phyloP scores from a whole-genome alignment of 2,797 vertebrate genomes.

The Danio choprae region DNA sequence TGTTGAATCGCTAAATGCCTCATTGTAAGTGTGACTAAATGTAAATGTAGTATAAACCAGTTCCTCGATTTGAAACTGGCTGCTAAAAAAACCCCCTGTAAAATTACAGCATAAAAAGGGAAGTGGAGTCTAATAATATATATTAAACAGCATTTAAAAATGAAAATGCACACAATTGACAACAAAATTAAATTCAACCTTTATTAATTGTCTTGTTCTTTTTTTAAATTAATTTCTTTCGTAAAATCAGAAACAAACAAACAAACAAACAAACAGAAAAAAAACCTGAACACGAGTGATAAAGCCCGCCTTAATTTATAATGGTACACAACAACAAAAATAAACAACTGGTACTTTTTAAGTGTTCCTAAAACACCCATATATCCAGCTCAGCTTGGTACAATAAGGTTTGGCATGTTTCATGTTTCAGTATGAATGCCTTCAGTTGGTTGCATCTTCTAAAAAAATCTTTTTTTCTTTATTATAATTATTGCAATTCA shows the following conservation, averaged over 20 bases:
- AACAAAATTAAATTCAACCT: constrained; percentile 79
- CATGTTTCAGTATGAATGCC: constrained; percentile 79
- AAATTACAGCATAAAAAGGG: not conserved
- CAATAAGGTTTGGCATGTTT: constrained; percentile 78
- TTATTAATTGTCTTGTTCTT: constrained; percentile 84
- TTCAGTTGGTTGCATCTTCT: constrained; percentile 80
- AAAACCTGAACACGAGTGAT: constrained; percentile 86
- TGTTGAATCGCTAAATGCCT: no score
- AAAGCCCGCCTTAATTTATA: constrained; percentile 87
- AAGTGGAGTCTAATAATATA: not conserved
- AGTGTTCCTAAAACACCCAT: constrained; percentile 83
- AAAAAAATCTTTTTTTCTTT: constrained; percentile 61
- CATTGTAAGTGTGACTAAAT: no score
- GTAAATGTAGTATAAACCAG: no score
- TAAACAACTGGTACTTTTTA: constrained; percentile 78
- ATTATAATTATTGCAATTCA: constrained; percentile 82
- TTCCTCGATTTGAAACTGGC: not conserved
- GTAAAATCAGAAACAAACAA: constrained; percentile 77
- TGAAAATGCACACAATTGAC: constrained; percentile 19
- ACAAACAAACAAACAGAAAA: no score
- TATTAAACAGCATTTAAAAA: not conserved
- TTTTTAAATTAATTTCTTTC: constrained; percentile 82
- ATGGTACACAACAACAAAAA: constrained; percentile 77
- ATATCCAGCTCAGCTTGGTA: constrained; percentile 82
- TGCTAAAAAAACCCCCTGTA: not conserved